Evolutionary conservation across 2,797 vertebrate species (phyloP).

Genomic region (Zenarchopterus dispar): DNA sequence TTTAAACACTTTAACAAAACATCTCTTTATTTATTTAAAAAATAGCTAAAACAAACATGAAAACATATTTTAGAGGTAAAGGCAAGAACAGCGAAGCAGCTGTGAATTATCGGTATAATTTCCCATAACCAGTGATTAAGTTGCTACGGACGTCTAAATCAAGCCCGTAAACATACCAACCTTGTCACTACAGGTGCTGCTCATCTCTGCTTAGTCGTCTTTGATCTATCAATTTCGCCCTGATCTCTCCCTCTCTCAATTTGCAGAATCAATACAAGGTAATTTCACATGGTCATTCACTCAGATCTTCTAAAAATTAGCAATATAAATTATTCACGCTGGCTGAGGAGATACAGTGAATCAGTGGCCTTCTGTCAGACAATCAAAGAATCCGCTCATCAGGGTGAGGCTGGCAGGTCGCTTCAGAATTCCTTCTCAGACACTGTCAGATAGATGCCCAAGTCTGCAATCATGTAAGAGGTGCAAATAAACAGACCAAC

Average conservation of each 20-base stretch:
- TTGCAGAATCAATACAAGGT: constrained; percentile 74
- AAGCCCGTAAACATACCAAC: constrained; percentile 39
- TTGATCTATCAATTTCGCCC: constrained; percentile 30
- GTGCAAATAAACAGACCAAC: not conserved
- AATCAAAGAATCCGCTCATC: constrained; percentile 37
- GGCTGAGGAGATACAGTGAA: constrained; percentile 53
- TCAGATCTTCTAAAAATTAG: constrained; percentile 74
- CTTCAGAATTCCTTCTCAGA: too few relatives aligned
- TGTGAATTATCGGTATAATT: constrained; percentile 15
- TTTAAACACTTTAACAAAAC: not conserved
- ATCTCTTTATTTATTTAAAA: too few relatives aligned
- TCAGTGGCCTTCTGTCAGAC: constrained; percentile 69
- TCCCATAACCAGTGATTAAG: constrained; percentile 40
- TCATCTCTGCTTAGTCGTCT: constrained; percentile 33
- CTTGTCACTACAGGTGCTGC: constrained; percentile 16
- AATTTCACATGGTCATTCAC: constrained; percentile 69
- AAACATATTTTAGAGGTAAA: too few relatives aligned
- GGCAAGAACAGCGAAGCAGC: not conserved
- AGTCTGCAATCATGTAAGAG: not conserved
- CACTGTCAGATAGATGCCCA: too few relatives aligned
- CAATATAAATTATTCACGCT: constrained; percentile 74
- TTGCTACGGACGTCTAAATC: constrained; percentile 56
- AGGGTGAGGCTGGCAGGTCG: not conserved
- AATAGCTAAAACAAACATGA: too few relatives aligned
- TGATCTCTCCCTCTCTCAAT: constrained; percentile 40